Conservation (phyloP, 2,113 vertebrate genomes). For the Nibea coibor region DNA sequence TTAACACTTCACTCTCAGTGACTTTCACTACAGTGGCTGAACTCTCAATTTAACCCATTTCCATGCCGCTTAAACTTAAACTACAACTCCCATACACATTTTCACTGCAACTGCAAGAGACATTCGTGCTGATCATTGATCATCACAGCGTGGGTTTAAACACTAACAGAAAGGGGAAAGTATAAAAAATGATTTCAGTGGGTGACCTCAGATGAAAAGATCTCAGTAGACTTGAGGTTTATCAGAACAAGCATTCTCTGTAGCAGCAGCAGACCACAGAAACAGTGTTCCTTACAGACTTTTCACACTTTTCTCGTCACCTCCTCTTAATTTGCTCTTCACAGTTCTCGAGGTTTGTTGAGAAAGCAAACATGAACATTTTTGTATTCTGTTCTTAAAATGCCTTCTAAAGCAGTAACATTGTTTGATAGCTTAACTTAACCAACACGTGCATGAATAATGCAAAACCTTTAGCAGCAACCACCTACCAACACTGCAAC, state of each 20-base stretch:
- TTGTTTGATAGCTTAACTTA: neutral
- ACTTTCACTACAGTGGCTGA: neutral
- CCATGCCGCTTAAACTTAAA: too few relatives aligned
- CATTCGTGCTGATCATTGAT: neutral
- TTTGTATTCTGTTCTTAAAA: neutral
- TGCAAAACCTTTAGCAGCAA: neutral
- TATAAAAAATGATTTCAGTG: neutral
- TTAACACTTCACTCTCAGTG: too few relatives aligned
- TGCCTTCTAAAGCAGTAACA: neutral
- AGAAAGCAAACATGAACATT: constrained; percentile 15
- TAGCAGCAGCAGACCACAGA: neutral
- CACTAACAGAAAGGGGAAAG: neutral
- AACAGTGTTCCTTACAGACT: neutral
- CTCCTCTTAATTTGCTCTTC: constrained; percentile 22
- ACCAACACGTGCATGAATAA: neutral
- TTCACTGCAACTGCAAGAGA: neutral
- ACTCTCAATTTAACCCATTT: neutral
- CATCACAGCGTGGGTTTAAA: neutral
- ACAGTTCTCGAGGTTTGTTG: constrained; percentile 5
- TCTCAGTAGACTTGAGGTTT: neutral
- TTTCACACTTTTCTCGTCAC: constrained; percentile 28
- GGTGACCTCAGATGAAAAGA: neutral
- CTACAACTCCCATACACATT: neutral
- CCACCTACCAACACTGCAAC: neutral
- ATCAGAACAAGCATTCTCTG: neutral